Base-by-base conservation (phyloP, 2,797 vertebrate species). In the Pagetopsis macropterus region DNA sequence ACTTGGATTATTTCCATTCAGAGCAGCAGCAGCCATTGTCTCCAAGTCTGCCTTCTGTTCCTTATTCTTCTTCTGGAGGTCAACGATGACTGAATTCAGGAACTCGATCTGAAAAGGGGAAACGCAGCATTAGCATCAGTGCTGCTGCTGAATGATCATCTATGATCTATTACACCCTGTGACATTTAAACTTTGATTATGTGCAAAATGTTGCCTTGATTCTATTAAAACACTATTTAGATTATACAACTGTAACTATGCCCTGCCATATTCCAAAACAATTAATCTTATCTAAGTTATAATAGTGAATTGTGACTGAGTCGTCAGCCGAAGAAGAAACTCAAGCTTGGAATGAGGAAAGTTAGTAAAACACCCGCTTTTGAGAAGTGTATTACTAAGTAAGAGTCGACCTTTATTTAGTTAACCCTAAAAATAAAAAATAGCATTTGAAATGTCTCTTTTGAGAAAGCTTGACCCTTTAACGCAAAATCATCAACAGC, bases 21-120 rank as follows among this genome's bases (percentile, higher is more conserved):
- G 96, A 8, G 98, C 95, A 1, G 97, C 96, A 74, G 97, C 96
- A 0, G 96, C 96, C 96, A 99, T 95, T 88, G 93, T 96, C 87
- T 97, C 96, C 85, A 99, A 84, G 81, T 99, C 97, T 63, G 91
- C 90, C 83, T 97, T 97, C 58, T 97, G 76, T 33, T 99, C 97
- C 61, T 95, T 91, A 0, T 98, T 99, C 75, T 96, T 99, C 80
- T 87, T 95, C 75, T 99, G 97, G 51, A 99, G 97, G 84, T 99
- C 98, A 75, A 98, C 94, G 14, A 99, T 99, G 70, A 99, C 98
- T 0, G 98, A 97, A 76, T 99, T 99, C 70, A 99, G 94, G 94
- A 99, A 99, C 69, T 98, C 96, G 72, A 99, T 96, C 98, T 99
- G 44, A 50, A 50, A 78, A 71, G 17, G 33, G 66, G 11, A 75